phyloP scores from a whole-genome alignment of 1,140 invertebrate genomes.

The Drosophila ironensis region DNA sequence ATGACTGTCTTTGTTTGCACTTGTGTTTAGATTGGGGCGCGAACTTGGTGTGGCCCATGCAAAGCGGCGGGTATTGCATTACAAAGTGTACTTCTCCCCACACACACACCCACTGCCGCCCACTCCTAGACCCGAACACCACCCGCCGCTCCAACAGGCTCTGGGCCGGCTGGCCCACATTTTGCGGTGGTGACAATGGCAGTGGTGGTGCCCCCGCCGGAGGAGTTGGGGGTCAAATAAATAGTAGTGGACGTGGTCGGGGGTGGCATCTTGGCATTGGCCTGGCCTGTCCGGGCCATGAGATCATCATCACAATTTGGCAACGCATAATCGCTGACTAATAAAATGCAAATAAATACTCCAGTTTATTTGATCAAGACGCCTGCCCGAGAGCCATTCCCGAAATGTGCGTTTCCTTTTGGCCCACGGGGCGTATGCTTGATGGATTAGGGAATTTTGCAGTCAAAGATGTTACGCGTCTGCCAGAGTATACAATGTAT shows the following conservation, averaged over 20 bases:
- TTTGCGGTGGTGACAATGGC: slow-evolving; percentile 45
- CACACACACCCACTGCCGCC: slow-evolving; percentile 12
- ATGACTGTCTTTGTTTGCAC: slow-evolving; percentile 44
- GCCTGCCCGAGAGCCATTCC: slow-evolving; percentile 6
- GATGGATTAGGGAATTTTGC: background rate
- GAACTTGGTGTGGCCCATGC: slow-evolving; percentile 51
- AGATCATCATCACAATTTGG: slow-evolving; percentile 77
- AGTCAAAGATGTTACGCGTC: too few relatives aligned
- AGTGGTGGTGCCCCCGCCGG: slow-evolving; percentile 6
- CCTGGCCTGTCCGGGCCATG: slow-evolving; percentile 41
- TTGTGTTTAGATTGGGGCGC: slow-evolving; percentile 39
- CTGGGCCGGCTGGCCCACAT: slow-evolving; percentile 28
- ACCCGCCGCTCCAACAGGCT: slow-evolving; percentile 12
- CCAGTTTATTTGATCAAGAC: slow-evolving; percentile 41
- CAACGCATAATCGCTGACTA: slow-evolving; percentile 67
- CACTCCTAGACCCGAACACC: background rate
- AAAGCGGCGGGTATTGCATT: slow-evolving; percentile 72
- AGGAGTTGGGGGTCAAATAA: background rate
- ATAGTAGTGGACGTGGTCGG: background rate
- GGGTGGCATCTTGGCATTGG: slow-evolving; percentile 34
- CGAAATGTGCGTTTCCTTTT: background rate
- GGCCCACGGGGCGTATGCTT: slow-evolving; percentile 16
- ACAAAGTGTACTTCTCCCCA: slow-evolving; percentile 73
- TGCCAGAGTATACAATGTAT: slow-evolving; percentile 16
- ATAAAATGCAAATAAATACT: slow-evolving; percentile 74